Percentiles rank a stretch among this genome's conserved stretches.
Conservation (phyloP, 1,140 invertebrate species). For the Hesperophylax magnus region DNA sequence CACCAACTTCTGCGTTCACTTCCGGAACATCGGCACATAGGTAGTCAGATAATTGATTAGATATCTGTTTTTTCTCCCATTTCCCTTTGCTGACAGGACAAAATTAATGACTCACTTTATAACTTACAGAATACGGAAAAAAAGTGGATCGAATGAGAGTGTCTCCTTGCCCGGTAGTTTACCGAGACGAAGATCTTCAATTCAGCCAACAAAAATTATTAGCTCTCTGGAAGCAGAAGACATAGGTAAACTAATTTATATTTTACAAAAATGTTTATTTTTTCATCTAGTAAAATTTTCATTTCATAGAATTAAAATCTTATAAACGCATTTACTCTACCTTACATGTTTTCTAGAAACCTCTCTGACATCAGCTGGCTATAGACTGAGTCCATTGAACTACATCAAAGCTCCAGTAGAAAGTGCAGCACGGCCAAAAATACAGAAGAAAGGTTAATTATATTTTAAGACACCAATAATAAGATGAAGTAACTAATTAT, state of each 20-base stretch:
- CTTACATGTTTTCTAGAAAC: slow-evolving; percentile 48
- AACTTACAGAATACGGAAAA: slow-evolving; percentile 63
- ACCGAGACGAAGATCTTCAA: slow-evolving; percentile 76
- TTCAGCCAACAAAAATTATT: slow-evolving; percentile 66
- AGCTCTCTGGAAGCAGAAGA: slow-evolving; percentile 71
- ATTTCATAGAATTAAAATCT: too few species aligned
- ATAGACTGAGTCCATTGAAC: slow-evolving; percentile 56
- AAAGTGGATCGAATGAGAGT: slow-evolving; percentile 71
- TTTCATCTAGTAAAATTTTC: background rate
- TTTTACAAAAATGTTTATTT: background rate
- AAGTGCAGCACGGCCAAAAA: slow-evolving; percentile 44
- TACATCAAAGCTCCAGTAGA: slow-evolving; percentile 48
- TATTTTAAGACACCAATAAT: background rate
- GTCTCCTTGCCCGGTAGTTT: slow-evolving; percentile 77
- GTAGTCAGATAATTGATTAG: slow-evolving; percentile 11
- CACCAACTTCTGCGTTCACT: slow-evolving; percentile 64
- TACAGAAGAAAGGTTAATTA: slow-evolving; percentile 52
- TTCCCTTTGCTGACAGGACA: too few species aligned
- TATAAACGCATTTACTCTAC: background rate
- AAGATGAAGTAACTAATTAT: too few species aligned
- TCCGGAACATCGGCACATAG: slow-evolving; percentile 47
- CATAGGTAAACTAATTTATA: slow-evolving; percentile 58
- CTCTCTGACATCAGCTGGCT: slow-evolving; percentile 55
- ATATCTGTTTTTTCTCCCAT: background rate
- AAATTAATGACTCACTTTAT: background rate